A percentile compares a stretch with the other conserved stretches of the same genome.
phyloP scores from a whole-genome alignment of 2,888 invertebrate species.

The Linyphia triangularis region DNA sequence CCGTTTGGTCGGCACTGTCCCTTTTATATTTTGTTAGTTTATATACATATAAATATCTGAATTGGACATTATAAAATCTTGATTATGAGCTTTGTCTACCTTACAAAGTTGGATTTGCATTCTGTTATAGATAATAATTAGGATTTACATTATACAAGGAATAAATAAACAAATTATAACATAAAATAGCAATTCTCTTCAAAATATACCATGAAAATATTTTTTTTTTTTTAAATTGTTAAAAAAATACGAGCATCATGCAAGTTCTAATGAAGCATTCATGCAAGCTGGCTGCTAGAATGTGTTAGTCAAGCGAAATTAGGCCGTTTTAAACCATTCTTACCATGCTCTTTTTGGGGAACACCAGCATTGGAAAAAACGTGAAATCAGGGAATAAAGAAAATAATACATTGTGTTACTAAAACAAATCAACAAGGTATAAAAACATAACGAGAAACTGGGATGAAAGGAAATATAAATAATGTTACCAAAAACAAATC shows the following conservation, averaged over 20 bases:
- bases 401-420: conserved; percentile 22
- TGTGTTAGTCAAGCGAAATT: conserved; percentile 40
- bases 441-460: not conserved
- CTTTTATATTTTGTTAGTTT: too few relatives aligned
- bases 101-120: too few relatives aligned
- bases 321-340: conserved; percentile 36
- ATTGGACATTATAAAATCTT: too few relatives aligned
- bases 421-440: not conserved
- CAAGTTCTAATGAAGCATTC: not conserved
- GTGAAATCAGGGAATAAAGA: not conserved
- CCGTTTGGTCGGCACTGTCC: too few relatives aligned
- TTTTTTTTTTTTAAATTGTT: too few relatives aligned
- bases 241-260: not conserved
- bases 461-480: conserved; percentile 17
- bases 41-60: too few relatives aligned
- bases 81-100: too few relatives aligned
- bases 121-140: too few relatives aligned
- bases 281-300: conserved; percentile 29
- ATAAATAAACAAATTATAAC: too few relatives aligned
- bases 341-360: conserved; percentile 52
- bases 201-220: too few relatives aligned
- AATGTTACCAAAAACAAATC: conserved; percentile 2
- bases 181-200: too few relatives aligned
- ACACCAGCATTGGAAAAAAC: conserved; percentile 19
- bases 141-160: too few relatives aligned